Base-by-base conservation (phyloP, 2,888 invertebrate genomes). In the Automeris io region DNA sequence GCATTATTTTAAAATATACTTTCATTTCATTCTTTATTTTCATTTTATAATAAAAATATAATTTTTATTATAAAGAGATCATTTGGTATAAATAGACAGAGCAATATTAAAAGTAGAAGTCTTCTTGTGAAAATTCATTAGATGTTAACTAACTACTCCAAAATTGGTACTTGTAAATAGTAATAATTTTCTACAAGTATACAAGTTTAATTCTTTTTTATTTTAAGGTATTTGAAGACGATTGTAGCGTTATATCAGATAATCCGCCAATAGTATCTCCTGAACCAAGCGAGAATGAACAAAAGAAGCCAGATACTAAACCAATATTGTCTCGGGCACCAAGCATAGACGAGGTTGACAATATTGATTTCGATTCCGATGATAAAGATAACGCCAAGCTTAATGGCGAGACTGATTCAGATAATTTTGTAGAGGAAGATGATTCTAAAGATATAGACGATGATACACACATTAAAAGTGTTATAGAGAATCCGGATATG, bases 321-420 rank as follows among this genome's bases (percentile, higher is more conserved):
- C 82, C 82, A 12, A 52, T 79, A 3, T 45, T 82, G 18, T 83
- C 86, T 2, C 66, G 82, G 54, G 85, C 85, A 5, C 86, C 86
- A 8, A 86, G 86, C 49, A 82, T 86, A 81, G 86, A 86, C 35
- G 85, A 85, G 45, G 60, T 85, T 1, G 86, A 86, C 0, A 85
- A 86, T 44, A 74, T 85, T 12, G 85, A 83, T 47, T 46, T 83
- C 51, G 86, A 86, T 42, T 72, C 73, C 2, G 82, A 73, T 18
- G 64, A 74, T 18, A 75, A 70, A 58, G 76, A 67, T 6, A 76
- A 70, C 46, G 46, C 56, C n/a, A 80, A 83, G 57, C 56, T 78
- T 18, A 89, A 90, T 50, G 83, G 79, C 59, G 88, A 85, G 65
- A 87, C 89, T 68, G 90, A 89, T 54, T 88, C 51, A 72, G 82